phyloP scores from a whole-genome alignment of 2,113 vertebrate species.

The Okapia johnstoni region DNA sequence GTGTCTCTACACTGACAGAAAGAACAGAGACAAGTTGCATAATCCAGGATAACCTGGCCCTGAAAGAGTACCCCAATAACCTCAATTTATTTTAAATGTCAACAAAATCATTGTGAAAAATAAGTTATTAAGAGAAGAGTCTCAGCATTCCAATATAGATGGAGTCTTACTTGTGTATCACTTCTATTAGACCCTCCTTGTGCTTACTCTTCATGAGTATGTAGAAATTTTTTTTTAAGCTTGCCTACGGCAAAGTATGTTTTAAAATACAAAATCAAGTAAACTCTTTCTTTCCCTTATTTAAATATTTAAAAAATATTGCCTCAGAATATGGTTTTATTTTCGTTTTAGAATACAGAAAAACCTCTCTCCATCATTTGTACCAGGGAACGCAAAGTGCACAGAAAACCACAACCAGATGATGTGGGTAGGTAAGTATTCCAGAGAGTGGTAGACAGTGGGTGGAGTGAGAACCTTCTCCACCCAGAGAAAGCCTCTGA shows the following conservation, averaged over 20 bases:
- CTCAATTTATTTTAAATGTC: constrained; percentile 26
- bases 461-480: not conserved
- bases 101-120: not conserved
- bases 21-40: not conserved
- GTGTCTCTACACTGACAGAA: not conserved
- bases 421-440: not conserved
- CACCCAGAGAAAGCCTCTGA: not conserved
- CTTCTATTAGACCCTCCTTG: not conserved
- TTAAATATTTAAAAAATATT: not conserved
- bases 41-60: not conserved
- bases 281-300: not conserved
- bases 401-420: not conserved
- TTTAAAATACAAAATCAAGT: not conserved
- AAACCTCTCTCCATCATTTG: not conserved
- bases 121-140: not conserved
- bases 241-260: not conserved
- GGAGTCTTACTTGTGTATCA: not conserved
- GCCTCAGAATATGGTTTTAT: not conserved
- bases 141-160: not conserved
- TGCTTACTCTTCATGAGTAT: not conserved
- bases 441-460: not conserved
- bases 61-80: not conserved
- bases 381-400: not conserved
- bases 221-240: not conserved
- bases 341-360: not conserved